phyloP scores from a whole-genome alignment of 1,140 invertebrate genomes.

The Pseudomyrmex concolor region DNA sequence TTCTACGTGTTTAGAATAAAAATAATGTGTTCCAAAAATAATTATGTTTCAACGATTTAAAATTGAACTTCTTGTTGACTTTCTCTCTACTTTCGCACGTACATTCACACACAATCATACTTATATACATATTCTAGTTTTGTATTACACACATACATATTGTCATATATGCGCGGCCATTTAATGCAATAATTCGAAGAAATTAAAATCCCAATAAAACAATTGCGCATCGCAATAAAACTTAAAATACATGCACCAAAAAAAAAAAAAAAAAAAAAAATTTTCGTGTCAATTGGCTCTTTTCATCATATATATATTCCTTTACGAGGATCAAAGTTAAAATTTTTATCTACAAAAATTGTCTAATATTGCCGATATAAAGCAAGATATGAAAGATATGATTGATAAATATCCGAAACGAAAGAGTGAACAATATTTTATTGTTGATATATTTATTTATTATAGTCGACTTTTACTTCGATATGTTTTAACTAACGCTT shows the following conservation, averaged over 20 bases:
- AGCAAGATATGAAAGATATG: background rate
- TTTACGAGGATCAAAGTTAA: background rate
- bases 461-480: too few relatives aligned
- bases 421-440: too few relatives aligned
- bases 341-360: background rate
- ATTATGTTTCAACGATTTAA: background rate
- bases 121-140: background rate
- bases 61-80: slow-evolving; percentile 1
- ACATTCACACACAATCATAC: slow-evolving; percentile 6
- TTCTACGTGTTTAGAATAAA: background rate
- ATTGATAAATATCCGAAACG: background rate
- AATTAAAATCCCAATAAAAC: background rate
- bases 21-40: too few relatives aligned
- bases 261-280: background rate
- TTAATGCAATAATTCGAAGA: background rate
- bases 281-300: background rate
- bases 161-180: background rate
- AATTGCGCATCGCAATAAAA: background rate
- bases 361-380: background rate
- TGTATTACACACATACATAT: slow-evolving; percentile 10
- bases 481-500: too few relatives aligned
- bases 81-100: background rate
- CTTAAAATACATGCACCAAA: slow-evolving; percentile 23
- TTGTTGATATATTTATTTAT: too few relatives aligned
- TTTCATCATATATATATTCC: background rate